Conservation (phyloP, 2,797 vertebrate species). For the Dendrocincla fuliginosa region DNA sequence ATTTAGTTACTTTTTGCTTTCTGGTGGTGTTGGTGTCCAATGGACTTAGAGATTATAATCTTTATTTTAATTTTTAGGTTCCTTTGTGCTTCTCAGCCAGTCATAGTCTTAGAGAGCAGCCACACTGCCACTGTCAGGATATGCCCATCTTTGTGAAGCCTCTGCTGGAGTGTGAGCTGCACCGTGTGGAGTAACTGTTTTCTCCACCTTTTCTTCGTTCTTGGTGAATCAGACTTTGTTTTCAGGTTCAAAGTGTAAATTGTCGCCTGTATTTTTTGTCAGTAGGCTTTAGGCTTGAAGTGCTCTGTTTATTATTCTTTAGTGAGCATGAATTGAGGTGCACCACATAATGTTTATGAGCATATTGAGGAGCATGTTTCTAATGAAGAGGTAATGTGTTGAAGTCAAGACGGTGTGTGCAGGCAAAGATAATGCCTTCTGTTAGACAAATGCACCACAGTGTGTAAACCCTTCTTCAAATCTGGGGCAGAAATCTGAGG, state of each 20-base stretch:
- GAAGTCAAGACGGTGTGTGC: background rate
- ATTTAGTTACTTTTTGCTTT: constrained; percentile 7
- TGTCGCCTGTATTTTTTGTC: background rate
- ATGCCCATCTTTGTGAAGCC: background rate
- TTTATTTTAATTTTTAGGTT: constrained; percentile 17
- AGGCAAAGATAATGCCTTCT: background rate
- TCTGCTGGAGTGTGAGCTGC: background rate
- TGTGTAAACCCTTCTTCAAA: background rate
- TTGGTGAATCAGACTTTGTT: background rate
- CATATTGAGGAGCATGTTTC: background rate
- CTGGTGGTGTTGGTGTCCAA: background rate
- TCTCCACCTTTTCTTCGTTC: background rate
- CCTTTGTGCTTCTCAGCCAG: background rate
- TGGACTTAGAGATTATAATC: background rate
- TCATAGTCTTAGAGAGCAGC: background rate
- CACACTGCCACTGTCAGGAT: background rate
- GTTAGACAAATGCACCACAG: background rate
- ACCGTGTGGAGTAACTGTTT: background rate
- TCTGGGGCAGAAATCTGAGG: background rate
- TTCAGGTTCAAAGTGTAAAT: background rate
- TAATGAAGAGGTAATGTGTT: background rate
- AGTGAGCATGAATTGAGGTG: background rate
- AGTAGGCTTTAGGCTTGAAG: background rate
- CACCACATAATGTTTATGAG: background rate
- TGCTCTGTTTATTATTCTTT: background rate